phyloP scores from a whole-genome alignment of 2,888 invertebrate genomes.

The Andrena dorsata region DNA sequence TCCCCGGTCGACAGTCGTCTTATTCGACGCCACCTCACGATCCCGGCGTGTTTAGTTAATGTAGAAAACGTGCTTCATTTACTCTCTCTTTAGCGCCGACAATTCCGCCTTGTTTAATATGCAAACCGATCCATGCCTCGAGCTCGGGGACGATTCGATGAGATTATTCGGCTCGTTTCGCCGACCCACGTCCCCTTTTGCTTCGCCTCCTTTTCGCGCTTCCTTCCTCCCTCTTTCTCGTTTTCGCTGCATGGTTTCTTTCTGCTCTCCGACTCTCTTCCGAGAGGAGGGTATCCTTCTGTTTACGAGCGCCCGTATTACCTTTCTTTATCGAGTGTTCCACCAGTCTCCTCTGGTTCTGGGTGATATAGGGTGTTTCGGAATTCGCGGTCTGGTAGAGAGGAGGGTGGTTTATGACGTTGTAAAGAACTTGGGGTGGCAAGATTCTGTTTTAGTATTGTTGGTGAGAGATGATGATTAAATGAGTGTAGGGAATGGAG shows the following conservation, averaged over 20 bases:
- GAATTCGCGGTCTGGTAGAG: no score
- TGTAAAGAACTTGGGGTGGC: no score
- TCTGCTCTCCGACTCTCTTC: neutral
- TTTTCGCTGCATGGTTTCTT: neutral
- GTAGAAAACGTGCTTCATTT: slow-evolving; percentile 69
- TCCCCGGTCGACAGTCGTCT: neutral
- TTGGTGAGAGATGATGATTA: no score
- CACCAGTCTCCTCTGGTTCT: no score
- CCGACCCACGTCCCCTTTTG: neutral
- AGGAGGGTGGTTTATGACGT: no score
- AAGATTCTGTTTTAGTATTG: no score
- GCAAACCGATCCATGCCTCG: slow-evolving; percentile 68
- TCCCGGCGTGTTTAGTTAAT: slow-evolving; percentile 63
- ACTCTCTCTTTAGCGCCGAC: slow-evolving; percentile 52
- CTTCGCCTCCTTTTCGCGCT: neutral
- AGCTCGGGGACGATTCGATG: slow-evolving; percentile 55
- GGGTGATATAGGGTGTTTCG: no score
- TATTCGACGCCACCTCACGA: slow-evolving; percentile 42
- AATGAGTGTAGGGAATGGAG: no score
- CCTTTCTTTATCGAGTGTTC: neutral
- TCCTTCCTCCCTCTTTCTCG: neutral
- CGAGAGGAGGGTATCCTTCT: neutral
- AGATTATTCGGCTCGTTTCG: slow-evolving; percentile 56
- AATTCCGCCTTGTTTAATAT: slow-evolving; percentile 70
- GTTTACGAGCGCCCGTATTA: slow-evolving; percentile 2